phyloP scores from a whole-genome alignment of 2,888 invertebrate species.

The Hypomecis atomaria region DNA sequence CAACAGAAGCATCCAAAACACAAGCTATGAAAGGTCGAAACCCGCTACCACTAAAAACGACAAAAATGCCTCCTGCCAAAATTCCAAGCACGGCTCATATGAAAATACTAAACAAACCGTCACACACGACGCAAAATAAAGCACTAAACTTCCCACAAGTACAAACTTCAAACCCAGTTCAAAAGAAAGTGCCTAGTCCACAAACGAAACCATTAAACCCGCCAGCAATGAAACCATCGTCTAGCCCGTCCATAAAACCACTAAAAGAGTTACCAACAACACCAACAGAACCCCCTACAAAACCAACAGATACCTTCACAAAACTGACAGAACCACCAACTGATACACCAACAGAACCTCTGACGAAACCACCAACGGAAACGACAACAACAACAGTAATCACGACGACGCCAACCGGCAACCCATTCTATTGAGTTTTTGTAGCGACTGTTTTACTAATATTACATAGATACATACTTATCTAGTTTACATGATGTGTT shows the following conservation, averaged over 20 bases:
- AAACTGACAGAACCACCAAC: background rate
- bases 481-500: too few relatives aligned
- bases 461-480: background rate
- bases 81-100: too few relatives aligned
- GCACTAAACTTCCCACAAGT: background rate
- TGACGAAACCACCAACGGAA: slow-evolving; percentile 16
- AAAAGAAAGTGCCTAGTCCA: too few relatives aligned
- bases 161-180: background rate
- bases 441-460: background rate
- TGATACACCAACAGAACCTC: background rate
- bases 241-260: too few relatives aligned
- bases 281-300: background rate
- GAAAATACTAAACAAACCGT: background rate
- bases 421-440: slow-evolving; percentile 19
- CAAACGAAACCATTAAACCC: background rate
- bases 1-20: too few relatives aligned
- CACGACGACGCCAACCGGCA: slow-evolving; percentile 14
- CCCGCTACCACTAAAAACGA: background rate
- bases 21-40: background rate
- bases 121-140: background rate
- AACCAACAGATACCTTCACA: background rate
- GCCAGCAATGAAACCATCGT: background rate
- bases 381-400: background rate
- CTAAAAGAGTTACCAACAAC: too few relatives aligned
- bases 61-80: too few relatives aligned